Evolutionary conservation across 1,140 invertebrate genomes (phyloP).

Genomic region (Macrocentrus cingulum): DNA sequence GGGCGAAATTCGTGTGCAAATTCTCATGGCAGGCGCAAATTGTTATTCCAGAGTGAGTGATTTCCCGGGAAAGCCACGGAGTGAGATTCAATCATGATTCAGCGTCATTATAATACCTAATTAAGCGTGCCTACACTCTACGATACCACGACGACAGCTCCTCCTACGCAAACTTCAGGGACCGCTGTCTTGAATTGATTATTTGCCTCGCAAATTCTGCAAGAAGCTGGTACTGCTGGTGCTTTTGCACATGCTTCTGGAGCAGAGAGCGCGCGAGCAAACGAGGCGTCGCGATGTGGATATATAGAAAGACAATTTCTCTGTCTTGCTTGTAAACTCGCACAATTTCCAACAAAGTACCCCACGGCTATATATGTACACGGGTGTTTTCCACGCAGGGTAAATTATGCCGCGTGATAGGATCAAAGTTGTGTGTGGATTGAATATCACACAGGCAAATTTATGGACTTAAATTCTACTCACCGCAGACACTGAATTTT

Average conservation of each 20-base stretch:
- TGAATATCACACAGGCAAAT: not conserved
- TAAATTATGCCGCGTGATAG: not conserved
- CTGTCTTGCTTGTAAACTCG: no score
- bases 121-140: slow-evolving; percentile 35
- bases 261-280: no score
- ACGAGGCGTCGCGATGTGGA: no score
- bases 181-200: slow-evolving; percentile 13
- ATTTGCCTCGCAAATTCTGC: slow-evolving; percentile 16
- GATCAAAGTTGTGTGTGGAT: not conserved
- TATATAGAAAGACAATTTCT: no score
- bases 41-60: slow-evolving; percentile 28
- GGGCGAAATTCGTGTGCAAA: no score
- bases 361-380: no score
- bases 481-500: not conserved
- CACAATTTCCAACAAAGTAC: no score
- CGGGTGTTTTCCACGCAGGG: not conserved
- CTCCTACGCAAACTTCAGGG: slow-evolving; percentile 13
- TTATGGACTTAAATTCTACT: not conserved
- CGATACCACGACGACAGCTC: slow-evolving; percentile 27
- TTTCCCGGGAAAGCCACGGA: slow-evolving; percentile 10
- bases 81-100: slow-evolving; percentile 38
- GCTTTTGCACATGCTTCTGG: no score
- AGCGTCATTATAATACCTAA: slow-evolving; percentile 50
- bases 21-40: no score
- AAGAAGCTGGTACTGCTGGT: not conserved